Evolutionary conservation across 1,140 invertebrate genomes (phyloP).

Genomic region (Hypothenemus hampei): DNA sequence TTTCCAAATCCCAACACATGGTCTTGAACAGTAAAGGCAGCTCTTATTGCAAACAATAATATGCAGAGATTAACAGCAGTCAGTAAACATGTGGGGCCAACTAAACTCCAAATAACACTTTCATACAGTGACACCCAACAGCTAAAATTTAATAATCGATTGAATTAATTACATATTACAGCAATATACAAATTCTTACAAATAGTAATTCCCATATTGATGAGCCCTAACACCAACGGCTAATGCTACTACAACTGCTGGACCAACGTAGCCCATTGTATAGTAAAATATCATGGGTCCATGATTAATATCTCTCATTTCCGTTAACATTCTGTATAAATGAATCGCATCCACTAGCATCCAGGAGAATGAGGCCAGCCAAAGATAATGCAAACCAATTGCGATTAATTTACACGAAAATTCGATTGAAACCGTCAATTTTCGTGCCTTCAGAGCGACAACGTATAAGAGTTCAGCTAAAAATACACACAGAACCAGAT

Average conservation of each 20-base stretch:
- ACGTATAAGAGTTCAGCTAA: slow-evolving; percentile 81
- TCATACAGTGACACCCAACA: slow-evolving; percentile 95
- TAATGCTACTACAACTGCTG: slow-evolving; percentile 85
- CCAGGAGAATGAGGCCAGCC: slow-evolving; percentile 86
- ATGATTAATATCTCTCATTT: slow-evolving; percentile 94
- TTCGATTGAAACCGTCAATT: slow-evolving; percentile 69
- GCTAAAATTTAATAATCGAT: slow-evolving; percentile 52
- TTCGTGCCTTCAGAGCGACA: slow-evolving; percentile 74
- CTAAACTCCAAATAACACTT: slow-evolving; percentile 84
- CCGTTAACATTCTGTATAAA: slow-evolving; percentile 89
- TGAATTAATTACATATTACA: background rate
- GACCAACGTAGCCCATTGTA: slow-evolving; percentile 90
- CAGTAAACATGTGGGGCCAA: slow-evolving; percentile 75
- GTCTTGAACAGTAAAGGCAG: slow-evolving; percentile 86
- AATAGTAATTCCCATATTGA: slow-evolving; percentile 89
- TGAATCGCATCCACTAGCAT: slow-evolving; percentile 87
- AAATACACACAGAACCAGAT: slow-evolving; percentile 85
- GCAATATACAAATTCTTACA: slow-evolving; percentile 62
- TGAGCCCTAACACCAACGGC: slow-evolving; percentile 90
- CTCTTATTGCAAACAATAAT: slow-evolving; percentile 78
- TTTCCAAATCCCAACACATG: slow-evolving; percentile 88
- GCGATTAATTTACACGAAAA: slow-evolving; percentile 86
- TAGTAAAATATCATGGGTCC: slow-evolving; percentile 93
- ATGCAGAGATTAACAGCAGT: slow-evolving; percentile 74
- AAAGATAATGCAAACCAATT: slow-evolving; percentile 89